Conservation (phyloP, 2,113 vertebrate species). For the Pseudorectes ferrugineus region DNA sequence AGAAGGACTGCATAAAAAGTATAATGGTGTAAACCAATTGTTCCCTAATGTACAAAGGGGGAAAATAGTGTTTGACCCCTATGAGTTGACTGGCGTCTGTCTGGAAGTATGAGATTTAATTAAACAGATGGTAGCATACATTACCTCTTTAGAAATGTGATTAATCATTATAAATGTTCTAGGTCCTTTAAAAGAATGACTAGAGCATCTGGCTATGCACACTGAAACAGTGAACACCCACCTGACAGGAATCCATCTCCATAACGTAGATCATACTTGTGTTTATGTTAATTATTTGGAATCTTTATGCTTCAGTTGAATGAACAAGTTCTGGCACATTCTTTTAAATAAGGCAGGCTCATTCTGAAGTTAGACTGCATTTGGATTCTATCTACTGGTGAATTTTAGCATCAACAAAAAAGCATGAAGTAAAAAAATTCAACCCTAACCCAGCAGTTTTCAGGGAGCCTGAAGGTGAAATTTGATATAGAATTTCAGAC, state of each 20-base stretch:
- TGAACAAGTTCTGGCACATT: not conserved
- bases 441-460: not conserved
- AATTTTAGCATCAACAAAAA: not conserved
- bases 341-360: not conserved
- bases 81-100: conserved; percentile 3
- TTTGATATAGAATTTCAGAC: not conserved
- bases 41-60: not conserved
- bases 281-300: conserved; percentile 29
- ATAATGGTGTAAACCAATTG: not conserved
- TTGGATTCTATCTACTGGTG: not conserved
- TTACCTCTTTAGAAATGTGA: conserved; percentile 46
- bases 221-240: conserved; percentile 24
- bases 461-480: not conserved
- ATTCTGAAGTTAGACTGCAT: not conserved
- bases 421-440: not conserved
- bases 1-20: not conserved
- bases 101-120: conserved; percentile 38
- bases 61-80: not conserved
- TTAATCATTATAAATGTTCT: conserved; percentile 57
- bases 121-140: conserved; percentile 49
- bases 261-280: not conserved
- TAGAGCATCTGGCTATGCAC: conserved; percentile 43
- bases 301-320: conserved; percentile 4
- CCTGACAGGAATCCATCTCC: conserved; percentile 50
- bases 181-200: conserved; percentile 53